Base-by-base conservation (phyloP, 2,113 vertebrate species). In the Bufo bufo region DNA sequence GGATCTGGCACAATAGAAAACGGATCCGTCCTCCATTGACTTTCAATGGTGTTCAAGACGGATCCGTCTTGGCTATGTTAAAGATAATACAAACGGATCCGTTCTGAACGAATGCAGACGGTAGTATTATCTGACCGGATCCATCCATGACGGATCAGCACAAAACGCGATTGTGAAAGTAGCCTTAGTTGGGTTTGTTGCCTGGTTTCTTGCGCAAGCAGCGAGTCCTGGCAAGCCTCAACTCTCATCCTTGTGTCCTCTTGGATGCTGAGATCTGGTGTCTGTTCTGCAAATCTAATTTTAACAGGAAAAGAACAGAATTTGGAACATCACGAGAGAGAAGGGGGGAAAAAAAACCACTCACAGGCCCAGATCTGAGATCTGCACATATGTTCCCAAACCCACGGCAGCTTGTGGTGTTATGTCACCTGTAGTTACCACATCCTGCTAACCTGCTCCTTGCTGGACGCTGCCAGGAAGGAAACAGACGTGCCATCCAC, bases 201-300 rank as follows among this genome's bases (percentile, higher is more conserved):
- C 33, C 33, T 9, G n/a, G 54, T 17, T 47, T 45, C 33, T 63
- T 45, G 33, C 10, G 20, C 19, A 63, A 49, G 3, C 63, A 49
- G 58, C 49, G 8, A 71, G 77, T 61, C 77, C 77, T 61, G 79
- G 86, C 78, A 77, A 72, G 71, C 71, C 14, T 66, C 16, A 23
- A 61, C 61, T 87, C 72, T 65, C 56, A 20, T 74, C 56, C 16
- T 20, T 16, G 52, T 52, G 87, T 82, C 80, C 80, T 79, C 43
- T 33, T 50, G 33, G n/a, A 59, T 58, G 77, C 86, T 52, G 79
- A 45, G 54, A 56, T 82, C 47, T 66, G 43, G 3, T 75, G 54
- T 82, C 86, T 82, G 86, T 87, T 74, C 80, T 61, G 69, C 79
- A 82, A 75, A 63, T 82, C 86, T 87, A 82, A 87, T 87, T 87